A percentile compares a stretch with the other conserved stretches of the same genome.
Conservation (phyloP, 2,888 invertebrate species). For the Linyphia triangularis region DNA sequence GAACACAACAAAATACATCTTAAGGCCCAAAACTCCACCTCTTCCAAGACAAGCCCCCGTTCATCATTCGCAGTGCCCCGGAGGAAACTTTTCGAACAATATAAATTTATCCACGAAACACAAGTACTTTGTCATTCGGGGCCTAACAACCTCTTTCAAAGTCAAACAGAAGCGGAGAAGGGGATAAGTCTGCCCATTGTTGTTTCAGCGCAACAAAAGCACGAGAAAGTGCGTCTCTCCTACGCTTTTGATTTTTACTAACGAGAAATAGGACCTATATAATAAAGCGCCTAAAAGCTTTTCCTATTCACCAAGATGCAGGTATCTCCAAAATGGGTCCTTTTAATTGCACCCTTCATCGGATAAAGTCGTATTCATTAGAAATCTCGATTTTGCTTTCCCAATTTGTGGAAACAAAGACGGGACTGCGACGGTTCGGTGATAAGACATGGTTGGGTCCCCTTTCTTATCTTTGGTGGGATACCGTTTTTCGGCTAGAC, state of each 20-base stretch:
- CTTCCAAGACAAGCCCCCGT: background rate
- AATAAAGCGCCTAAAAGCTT: background rate
- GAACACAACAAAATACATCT: background rate
- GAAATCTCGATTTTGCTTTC: background rate
- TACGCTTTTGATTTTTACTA: background rate
- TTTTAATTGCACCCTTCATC: slow-evolving; percentile 35
- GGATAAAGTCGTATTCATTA: slow-evolving; percentile 17
- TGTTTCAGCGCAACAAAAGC: background rate
- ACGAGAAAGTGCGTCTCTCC: background rate
- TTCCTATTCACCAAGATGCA: background rate
- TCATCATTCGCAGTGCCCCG: background rate
- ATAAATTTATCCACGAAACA: slow-evolving; percentile 26
- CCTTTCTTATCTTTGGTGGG: background rate
- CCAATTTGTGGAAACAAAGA: background rate
- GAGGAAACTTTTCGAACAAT: slow-evolving; percentile 32
- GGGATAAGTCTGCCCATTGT: background rate
- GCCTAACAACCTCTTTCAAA: slow-evolving; percentile 10
- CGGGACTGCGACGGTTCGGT: too few relatives aligned
- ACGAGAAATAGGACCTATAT: background rate
- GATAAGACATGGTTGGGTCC: too few relatives aligned
- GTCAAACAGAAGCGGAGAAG: slow-evolving; percentile 17
- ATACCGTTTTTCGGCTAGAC: background rate
- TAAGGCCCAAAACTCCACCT: background rate
- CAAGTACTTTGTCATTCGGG: background rate
- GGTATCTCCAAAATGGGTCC: slow-evolving; percentile 4